These are phyloP conservation scores for Psilopogon haemacephalus DNA, from an alignment of 2,113 vertebrate genomes.

Conservation along the genomic window DNA sequence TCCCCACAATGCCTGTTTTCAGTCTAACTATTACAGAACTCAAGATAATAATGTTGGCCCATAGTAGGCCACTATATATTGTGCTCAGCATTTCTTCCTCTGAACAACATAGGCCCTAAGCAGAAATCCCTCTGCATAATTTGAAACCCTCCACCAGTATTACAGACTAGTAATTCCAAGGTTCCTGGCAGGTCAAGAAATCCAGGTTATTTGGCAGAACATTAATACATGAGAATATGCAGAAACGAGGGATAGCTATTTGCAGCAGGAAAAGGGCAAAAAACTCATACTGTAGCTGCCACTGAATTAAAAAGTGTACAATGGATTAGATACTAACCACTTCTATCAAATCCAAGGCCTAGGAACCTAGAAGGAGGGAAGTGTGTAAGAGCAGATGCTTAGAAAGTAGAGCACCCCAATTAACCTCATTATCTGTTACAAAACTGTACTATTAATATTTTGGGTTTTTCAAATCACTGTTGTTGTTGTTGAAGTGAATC, in stretches of 20 bases:
- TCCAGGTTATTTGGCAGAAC: not conserved
- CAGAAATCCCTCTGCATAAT: not conserved
- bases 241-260: not conserved
- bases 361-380: constrained; percentile 69
- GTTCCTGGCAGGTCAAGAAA: not conserved
- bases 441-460: constrained; percentile 54
- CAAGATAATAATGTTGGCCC: not conserved
- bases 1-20: not conserved
- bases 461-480: constrained; percentile 43
- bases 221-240: not conserved
- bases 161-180: not conserved
- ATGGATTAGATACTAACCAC: constrained; percentile 24
- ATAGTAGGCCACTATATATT: accelerated
- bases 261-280: constrained; percentile 26
- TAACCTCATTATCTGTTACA: constrained; percentile 74
- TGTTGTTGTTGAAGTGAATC: constrained; percentile 62
- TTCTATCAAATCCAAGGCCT: constrained; percentile 51
- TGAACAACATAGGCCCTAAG: not conserved
- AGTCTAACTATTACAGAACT: not conserved
- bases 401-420: constrained; percentile 67
- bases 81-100: not conserved
- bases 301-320: constrained; percentile 12
- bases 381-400: constrained; percentile 53
- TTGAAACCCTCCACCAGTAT: not conserved
- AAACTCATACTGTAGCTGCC: not conserved